A percentile compares a stretch with the other conserved stretches of the same genome.
phyloP scores from a whole-genome alignment of 2,113 vertebrate species.

The Ictidomys tridecemlineatus region DNA sequence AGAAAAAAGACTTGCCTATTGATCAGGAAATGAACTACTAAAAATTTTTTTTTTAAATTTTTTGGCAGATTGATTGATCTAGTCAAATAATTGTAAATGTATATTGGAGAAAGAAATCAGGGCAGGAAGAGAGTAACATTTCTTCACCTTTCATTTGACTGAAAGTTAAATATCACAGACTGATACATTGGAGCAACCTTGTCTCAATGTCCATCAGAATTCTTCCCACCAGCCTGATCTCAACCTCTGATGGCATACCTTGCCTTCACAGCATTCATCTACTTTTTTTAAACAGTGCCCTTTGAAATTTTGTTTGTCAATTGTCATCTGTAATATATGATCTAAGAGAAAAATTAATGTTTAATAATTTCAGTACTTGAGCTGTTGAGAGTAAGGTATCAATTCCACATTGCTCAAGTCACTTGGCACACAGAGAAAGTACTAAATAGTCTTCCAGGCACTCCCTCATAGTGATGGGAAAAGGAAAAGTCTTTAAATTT shows the following conservation, averaged over 20 bases:
- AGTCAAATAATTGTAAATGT: background rate
- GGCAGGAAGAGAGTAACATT: background rate
- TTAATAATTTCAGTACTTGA: constrained; percentile 60
- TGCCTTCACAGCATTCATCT: background rate
- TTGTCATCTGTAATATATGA: background rate
- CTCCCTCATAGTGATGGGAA: constrained; percentile 5
- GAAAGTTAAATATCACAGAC: background rate
- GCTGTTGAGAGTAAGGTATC: background rate
- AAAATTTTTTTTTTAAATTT: background rate
- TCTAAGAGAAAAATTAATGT: constrained; percentile 61
- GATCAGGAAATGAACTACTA: background rate
- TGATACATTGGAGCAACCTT: background rate
- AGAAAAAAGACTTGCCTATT: background rate
- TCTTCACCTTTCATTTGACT: background rate
- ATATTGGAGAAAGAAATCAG: background rate
- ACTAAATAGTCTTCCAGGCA: constrained; percentile 61
- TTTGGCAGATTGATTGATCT: background rate
- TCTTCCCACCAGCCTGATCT: background rate
- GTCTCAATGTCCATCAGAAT: rapidly evolving
- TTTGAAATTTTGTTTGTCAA: background rate
- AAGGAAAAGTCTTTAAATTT: constrained; percentile 7
- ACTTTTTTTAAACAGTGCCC: background rate
- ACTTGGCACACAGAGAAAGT: background rate
- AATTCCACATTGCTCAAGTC: constrained; percentile 58
- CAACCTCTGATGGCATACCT: background rate